Evolutionary conservation across 2,797 vertebrate genomes (phyloP).

Genomic region (Decapterus maruadsi): DNA sequence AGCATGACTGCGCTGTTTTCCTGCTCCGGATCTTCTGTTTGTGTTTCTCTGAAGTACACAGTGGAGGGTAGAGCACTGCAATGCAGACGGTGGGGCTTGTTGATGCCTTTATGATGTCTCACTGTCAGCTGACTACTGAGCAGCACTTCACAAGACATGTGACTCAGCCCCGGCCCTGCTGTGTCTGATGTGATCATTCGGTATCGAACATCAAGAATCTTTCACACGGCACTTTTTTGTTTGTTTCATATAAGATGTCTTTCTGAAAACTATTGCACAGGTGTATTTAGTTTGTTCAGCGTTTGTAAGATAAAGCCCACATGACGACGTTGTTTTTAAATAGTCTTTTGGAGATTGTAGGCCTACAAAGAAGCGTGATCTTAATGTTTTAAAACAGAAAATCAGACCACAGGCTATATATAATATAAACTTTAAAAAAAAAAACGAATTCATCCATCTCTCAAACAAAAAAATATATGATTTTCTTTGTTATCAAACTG

Average conservation of each 20-base stretch:
- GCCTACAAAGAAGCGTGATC: no score
- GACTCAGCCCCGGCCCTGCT: conserved; percentile 46
- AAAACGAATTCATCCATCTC: no score
- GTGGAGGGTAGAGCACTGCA: conserved; percentile 39
- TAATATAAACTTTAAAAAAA: no score
- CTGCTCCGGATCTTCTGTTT: not conserved
- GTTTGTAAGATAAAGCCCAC: no score
- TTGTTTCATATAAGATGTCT: not conserved
- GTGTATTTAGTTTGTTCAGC: no score
- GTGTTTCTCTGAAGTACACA: fast-evolving
- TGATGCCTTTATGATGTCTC: conserved; percentile 56
- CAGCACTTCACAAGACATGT: conserved; percentile 49
- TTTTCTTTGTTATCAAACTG: no score
- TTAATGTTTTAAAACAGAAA: no score
- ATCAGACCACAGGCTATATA: no score
- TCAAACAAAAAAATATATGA: no score
- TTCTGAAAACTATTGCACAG: not conserved
- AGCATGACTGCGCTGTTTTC: conserved; percentile 76
- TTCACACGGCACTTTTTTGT: not conserved
- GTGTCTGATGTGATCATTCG: not conserved
- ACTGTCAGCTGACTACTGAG: conserved; percentile 81
- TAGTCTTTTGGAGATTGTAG: no score
- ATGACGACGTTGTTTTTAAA: no score
- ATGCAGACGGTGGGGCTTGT: conserved; percentile 45
- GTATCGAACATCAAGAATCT: not conserved